These are phyloP conservation scores for Sycobia sp. DNA, from an alignment of 1,140 invertebrate species.

Conservation along the genomic window DNA sequence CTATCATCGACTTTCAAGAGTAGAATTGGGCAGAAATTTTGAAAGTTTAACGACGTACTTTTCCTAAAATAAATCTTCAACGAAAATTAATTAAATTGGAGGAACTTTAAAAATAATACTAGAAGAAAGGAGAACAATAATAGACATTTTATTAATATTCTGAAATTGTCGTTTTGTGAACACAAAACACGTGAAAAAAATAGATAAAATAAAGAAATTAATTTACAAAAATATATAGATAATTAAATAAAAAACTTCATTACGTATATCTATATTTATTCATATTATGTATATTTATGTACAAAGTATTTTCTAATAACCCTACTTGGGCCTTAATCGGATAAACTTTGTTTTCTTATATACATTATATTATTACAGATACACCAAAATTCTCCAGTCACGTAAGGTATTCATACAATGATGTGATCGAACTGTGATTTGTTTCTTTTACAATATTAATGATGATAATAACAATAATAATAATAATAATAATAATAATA, in stretches of 20 bases:
- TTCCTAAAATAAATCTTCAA: too few species aligned
- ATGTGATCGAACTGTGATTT: constrained; percentile 36
- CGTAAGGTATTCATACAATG: constrained; percentile 33
- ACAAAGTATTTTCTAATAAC: constrained; percentile 49
- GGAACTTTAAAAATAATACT: too few species aligned
- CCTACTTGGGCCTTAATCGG: constrained; percentile 44
- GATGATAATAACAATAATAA: constrained; percentile 20
- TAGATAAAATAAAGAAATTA: too few species aligned
- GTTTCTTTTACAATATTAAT: constrained; percentile 21
- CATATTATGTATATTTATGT: constrained; percentile 53
- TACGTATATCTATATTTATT: constrained; percentile 50
- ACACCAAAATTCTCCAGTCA: constrained; percentile 43
- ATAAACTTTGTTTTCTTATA: constrained; percentile 46
- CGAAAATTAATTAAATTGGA: too few species aligned
- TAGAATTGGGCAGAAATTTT: too few species aligned
- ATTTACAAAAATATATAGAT: too few species aligned
- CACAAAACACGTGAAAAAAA: too few species aligned
- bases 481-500: constrained; percentile 30
- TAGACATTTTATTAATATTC: too few species aligned
- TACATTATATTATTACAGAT: constrained; percentile 50
- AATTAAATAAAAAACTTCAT: constrained; percentile 1
- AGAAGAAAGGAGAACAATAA: too few species aligned
- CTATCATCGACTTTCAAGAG: too few species aligned
- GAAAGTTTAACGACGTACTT: too few species aligned
- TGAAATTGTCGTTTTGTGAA: too few species aligned